Conservation (phyloP, 64 coral and sea anemone genomes). For the Acropora yongei region DNA sequence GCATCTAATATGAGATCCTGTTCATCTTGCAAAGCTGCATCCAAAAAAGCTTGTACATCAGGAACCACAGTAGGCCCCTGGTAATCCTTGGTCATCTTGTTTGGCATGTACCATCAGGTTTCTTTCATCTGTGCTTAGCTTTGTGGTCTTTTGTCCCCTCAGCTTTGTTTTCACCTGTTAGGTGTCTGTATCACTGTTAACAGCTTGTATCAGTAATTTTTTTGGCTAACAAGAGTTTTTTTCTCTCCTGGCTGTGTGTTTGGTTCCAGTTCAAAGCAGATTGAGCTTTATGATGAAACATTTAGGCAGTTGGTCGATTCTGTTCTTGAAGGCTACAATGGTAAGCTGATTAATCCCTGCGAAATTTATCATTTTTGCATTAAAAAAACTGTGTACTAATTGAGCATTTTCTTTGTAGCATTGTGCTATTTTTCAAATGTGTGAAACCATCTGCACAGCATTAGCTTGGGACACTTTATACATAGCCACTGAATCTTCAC, state of each 20-base stretch:
- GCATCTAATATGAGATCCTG: slow-evolving; percentile 95
- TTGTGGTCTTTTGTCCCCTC: too few relatives aligned
- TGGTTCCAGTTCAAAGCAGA: slow-evolving; percentile 79
- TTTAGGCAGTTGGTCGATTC: slow-evolving; percentile 94
- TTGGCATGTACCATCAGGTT: slow-evolving; percentile 66
- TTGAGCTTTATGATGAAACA: slow-evolving; percentile 98
- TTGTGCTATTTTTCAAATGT: too few relatives aligned
- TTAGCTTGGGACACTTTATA: too few relatives aligned
- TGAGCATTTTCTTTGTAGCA: too few relatives aligned
- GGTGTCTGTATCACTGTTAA: too few relatives aligned
- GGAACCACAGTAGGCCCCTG: slow-evolving; percentile 95
- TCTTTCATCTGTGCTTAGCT: too few relatives aligned
- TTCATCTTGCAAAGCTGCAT: slow-evolving; percentile 95
- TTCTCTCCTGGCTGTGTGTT: neutral
- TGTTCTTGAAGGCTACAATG: slow-evolving; percentile 98
- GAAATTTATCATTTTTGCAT: too few relatives aligned
- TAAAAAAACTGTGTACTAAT: too few relatives aligned
- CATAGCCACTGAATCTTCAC: too few relatives aligned
- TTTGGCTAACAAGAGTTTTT: neutral
- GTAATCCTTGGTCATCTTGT: slow-evolving; percentile 95
- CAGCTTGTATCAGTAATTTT: too few relatives aligned
- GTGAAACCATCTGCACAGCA: too few relatives aligned
- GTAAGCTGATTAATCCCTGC: slow-evolving; percentile 2
- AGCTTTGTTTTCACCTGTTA: too few relatives aligned
- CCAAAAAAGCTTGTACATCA: slow-evolving; percentile 86